These are phyloP conservation scores for Myodes glareolus DNA, from an alignment of 2,113 vertebrate species.

Conservation along the genomic window DNA sequence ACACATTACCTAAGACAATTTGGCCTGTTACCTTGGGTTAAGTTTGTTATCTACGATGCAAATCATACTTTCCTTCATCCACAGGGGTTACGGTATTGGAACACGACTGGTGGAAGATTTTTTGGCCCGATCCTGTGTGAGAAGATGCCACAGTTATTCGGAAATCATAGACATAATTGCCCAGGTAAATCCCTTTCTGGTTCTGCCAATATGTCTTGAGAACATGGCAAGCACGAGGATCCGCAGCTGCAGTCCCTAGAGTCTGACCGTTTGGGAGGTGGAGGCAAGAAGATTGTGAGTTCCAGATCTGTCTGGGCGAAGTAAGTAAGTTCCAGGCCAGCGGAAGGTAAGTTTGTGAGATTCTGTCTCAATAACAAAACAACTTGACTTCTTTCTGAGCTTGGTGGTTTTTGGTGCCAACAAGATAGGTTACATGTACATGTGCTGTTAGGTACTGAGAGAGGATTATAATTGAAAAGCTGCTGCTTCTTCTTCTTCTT, in stretches of 20 bases:
- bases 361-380: neutral
- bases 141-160: slow-evolving; percentile 88
- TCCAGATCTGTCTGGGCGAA: neutral
- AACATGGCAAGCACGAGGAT: neutral
- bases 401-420: neutral
- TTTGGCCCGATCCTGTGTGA: slow-evolving; percentile 87
- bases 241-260: neutral
- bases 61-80: neutral
- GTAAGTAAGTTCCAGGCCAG: neutral
- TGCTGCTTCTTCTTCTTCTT: neutral
- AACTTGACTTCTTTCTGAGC: neutral
- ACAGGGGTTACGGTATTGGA: slow-evolving; percentile 88
- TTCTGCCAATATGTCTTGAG: neutral
- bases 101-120: slow-evolving; percentile 89
- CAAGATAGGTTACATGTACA: neutral
- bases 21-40: neutral
- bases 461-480: slow-evolving; percentile 23
- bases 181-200: slow-evolving; percentile 83
- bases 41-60: neutral
- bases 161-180: slow-evolving; percentile 88
- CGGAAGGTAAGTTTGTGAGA: neutral
- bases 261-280: no score
- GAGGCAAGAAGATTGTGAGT: neutral
- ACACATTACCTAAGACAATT: neutral
- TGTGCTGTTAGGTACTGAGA: neutral